Conservation (phyloP, 1,140 invertebrate genomes). For the Halesus radiatus region DNA sequence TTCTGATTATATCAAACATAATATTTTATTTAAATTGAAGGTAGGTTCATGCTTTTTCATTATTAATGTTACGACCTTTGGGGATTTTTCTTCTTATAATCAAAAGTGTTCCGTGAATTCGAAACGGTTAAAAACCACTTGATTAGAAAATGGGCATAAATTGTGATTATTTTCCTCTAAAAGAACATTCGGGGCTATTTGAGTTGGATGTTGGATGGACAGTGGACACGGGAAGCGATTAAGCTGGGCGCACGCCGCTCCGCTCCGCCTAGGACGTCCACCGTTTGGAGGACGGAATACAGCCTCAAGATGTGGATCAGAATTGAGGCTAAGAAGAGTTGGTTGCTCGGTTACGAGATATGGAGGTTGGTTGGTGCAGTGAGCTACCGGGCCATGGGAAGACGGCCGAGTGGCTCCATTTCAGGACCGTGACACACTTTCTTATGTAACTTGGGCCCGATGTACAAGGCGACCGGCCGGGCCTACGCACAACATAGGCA, state of each 20-base stretch:
- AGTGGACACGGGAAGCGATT: conserved; percentile 8
- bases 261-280: background rate
- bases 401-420: conserved; percentile 50
- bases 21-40: too few relatives aligned
- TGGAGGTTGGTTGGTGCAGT: conserved; percentile 18
- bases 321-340: conserved; percentile 21
- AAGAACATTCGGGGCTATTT: background rate
- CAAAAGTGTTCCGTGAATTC: too few relatives aligned
- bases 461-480: conserved; percentile 20
- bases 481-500: background rate
- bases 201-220: too few relatives aligned
- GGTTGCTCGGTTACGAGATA: conserved; percentile 7
- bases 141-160: too few relatives aligned
- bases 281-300: conserved; percentile 16
- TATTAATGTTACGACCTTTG: too few relatives aligned
- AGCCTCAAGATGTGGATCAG: conserved; percentile 17
- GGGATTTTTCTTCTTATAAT: too few relatives aligned
- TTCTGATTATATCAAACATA: too few relatives aligned
- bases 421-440: conserved; percentile 57
- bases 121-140: too few relatives aligned
- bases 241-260: background rate
- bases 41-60: too few relatives aligned
- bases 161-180: too few relatives aligned
- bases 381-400: conserved; percentile 48
- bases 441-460: conserved; percentile 52